A percentile compares a stretch with the other conserved stretches of the same genome.
These are phyloP conservation scores for Prenolepis imparis DNA, from an alignment of 2,888 invertebrate species.

Conservation along the genomic window DNA sequence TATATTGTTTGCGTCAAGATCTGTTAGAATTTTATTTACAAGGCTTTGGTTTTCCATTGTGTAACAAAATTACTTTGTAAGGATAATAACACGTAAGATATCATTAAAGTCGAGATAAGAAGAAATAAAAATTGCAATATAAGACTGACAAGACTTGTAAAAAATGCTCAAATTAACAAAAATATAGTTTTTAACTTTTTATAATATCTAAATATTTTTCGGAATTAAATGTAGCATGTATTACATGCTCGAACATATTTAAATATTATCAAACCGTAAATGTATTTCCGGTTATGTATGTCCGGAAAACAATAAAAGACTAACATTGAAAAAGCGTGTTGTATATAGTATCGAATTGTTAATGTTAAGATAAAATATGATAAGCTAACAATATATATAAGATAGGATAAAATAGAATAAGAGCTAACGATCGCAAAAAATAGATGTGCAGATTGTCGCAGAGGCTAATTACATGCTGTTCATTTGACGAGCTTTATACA, in stretches of 20 bases:
- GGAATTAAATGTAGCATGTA: neutral
- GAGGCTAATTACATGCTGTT: slow-evolving; percentile 1
- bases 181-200: neutral
- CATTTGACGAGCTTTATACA: neutral
- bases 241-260: neutral
- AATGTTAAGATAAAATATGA: neutral
- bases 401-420: neutral
- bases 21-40: neutral
- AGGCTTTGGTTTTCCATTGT: neutral
- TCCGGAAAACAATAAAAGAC: neutral
- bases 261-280: neutral
- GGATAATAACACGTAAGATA: neutral
- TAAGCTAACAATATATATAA: neutral
- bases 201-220: neutral
- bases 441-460: neutral
- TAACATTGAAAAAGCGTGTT: neutral
- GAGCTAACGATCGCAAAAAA: neutral
- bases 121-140: neutral
- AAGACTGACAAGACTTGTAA: neutral
- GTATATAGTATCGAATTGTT: neutral
- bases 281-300: neutral
- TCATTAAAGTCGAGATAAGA: neutral
- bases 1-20: neutral
- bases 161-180: neutral
- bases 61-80: neutral